Evolutionary conservation across 2,888 invertebrate species (phyloP), one percentile per base, ranked within the genome.

Genomic region (Melinaea marsaeus): DNA sequence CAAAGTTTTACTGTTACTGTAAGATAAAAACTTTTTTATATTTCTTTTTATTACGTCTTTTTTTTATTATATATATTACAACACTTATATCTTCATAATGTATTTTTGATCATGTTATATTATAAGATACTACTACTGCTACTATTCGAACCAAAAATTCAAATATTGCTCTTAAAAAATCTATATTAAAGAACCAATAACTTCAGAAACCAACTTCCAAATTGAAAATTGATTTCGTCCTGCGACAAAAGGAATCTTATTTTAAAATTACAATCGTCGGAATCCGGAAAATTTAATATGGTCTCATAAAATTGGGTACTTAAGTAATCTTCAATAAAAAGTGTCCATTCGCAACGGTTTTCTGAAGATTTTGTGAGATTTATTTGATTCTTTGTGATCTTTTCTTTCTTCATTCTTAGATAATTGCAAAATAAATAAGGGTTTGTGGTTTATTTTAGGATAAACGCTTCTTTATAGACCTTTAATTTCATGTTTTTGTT

Each of bases 161-260:
- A 22, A 22, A 48, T 13, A 13, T 48, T 13, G 7, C 7, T 13
- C 22, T 4, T 48, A 48, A 22, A 13, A 13, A 48, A 37, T 22
- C 22, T 22, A 46, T 9, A 13, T 46, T 46, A 11, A 11, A n/a
- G 46, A 11, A n/a, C 3, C 13, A 22, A 7, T 48, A 48, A 48
- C 13, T 48, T 48, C 13, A 46, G 22, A 22, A n/a, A 48, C 13
- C n/a, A 63, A 66, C 45, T 63, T 59, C 63, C 67, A 65, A 65
- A 65, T 67, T 67, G 65, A 65, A 67, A 65, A 67, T 67, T 67
- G 63, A 67, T 65, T 22, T 63, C 65, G 54, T 45, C 58, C 48
- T 48, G n/a, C 48, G 13, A 48, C 13, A 48, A 48, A 22, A 13
- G 48, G n/a, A 48, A 48, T 48, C 48, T 48, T 13, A 48, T n/a